Evolutionary conservation across 2,888 invertebrate species (phyloP).

Genomic region (Drosophila pseudotalamancana): DNA sequence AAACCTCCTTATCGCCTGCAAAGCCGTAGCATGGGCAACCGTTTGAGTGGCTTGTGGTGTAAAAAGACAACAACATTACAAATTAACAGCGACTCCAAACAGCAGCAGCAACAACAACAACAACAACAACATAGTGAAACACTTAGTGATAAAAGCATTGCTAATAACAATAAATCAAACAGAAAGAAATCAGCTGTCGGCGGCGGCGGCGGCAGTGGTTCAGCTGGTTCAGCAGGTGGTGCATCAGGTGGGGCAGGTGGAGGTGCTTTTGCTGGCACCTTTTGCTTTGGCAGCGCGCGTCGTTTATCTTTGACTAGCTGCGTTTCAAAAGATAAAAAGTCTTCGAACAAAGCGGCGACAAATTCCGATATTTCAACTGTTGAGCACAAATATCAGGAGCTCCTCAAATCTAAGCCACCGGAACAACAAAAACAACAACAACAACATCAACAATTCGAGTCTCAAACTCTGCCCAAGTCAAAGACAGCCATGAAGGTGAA

Average conservation of each 20-base stretch:
- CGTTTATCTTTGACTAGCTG: slow-evolving; percentile 74
- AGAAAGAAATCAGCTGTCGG: slow-evolving; percentile 53
- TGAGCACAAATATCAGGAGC: slow-evolving; percentile 41
- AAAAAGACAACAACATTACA: slow-evolving; percentile 78
- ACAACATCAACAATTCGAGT: slow-evolving; percentile 13
- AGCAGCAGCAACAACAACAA: slow-evolving; percentile 22
- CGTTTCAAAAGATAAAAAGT: slow-evolving; percentile 63
- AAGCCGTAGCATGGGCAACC: slow-evolving; percentile 83
- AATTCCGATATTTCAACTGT: slow-evolving; percentile 27
- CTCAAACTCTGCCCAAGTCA: slow-evolving; percentile 21
- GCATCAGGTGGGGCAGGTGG: slow-evolving; percentile 32
- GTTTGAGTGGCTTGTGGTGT: slow-evolving; percentile 83
- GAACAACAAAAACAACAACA: too few relatives aligned
- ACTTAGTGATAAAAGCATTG: slow-evolving; percentile 22
- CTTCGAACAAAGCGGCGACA: slow-evolving; percentile 20
- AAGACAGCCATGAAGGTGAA: slow-evolving; percentile 73
- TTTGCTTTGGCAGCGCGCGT: slow-evolving; percentile 69
- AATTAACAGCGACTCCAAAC: slow-evolving; percentile 48
- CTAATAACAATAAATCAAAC: slow-evolving; percentile 42
- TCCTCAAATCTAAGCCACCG: slow-evolving; percentile 13
- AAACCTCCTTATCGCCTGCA: slow-evolving; percentile 36
- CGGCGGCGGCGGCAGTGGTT: slow-evolving; percentile 28
- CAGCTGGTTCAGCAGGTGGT: too few relatives aligned
- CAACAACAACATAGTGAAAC: slow-evolving; percentile 11
- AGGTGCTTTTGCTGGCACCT: slow-evolving; percentile 54